These are phyloP conservation scores for Drosophila glabriapex DNA, from an alignment of 2,888 invertebrate genomes.

Conservation along the genomic window DNA sequence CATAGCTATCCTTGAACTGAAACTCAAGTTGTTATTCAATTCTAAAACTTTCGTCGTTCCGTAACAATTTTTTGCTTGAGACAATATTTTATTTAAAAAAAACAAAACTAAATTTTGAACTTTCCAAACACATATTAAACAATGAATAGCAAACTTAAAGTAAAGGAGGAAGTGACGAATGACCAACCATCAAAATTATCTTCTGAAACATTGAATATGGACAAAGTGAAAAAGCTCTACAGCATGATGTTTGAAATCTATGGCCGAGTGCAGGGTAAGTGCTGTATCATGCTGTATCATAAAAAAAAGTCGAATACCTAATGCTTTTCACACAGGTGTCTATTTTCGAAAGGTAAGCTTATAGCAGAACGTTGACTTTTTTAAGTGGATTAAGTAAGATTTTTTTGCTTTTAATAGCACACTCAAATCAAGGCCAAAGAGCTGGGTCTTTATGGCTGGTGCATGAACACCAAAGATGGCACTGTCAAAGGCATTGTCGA, in stretches of 20 bases:
- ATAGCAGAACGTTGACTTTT: rapidly evolving
- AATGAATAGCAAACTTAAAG: slow-evolving; percentile 43
- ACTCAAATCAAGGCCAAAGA: slow-evolving; percentile 87
- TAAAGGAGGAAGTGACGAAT: neutral
- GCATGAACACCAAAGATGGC: slow-evolving; percentile 88
- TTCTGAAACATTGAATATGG: slow-evolving; percentile 2
- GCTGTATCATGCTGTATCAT: neutral
- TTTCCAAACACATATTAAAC: neutral
- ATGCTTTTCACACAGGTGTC: slow-evolving; percentile 55
- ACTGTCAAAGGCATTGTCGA: slow-evolving; percentile 88
- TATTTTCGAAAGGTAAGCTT: slow-evolving; percentile 74
- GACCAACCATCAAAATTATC: neutral
- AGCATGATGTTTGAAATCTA: slow-evolving; percentile 57
- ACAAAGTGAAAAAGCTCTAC: slow-evolving; percentile 19
- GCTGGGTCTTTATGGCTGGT: slow-evolving; percentile 88
- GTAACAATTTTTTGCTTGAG: slow-evolving; percentile 18
- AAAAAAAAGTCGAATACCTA: too few species aligned
- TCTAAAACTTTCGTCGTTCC: neutral
- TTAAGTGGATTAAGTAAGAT: neutral
- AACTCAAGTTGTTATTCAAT: neutral
- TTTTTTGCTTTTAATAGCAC: slow-evolving; percentile 84
- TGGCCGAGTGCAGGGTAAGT: slow-evolving; percentile 64
- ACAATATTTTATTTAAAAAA: slow-evolving; percentile 5
- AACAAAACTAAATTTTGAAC: neutral
- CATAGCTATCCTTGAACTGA: neutral